Evolutionary conservation across 2,113 vertebrate genomes (phyloP).

Genomic region (Ploceus nigricollis): DNA sequence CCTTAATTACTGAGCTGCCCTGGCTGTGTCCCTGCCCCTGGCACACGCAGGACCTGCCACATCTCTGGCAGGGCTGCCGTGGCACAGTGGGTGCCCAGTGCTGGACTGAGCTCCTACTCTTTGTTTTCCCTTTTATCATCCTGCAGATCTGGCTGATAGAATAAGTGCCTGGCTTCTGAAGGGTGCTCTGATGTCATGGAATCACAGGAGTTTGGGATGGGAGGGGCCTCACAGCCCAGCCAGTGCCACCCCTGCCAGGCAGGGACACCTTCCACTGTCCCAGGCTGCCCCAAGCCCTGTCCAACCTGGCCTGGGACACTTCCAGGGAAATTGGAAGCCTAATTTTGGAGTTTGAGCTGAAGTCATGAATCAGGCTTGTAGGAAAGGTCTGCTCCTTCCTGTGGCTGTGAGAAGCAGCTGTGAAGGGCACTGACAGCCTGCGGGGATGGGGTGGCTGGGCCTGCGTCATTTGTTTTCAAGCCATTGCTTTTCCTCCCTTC

Average conservation of each 20-base stretch:
- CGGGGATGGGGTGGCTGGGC: neutral
- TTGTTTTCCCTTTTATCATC: neutral
- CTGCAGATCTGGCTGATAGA: neutral
- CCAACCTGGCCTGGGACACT: neutral
- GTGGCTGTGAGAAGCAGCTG: neutral
- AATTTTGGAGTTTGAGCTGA: fast-evolving
- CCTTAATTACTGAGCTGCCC: neutral
- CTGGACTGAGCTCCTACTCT: fast-evolving
- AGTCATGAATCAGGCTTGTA: neutral
- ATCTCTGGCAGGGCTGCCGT: neutral
- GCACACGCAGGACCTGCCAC: fast-evolving
- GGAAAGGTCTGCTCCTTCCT: neutral
- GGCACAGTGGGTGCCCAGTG: fast-evolving
- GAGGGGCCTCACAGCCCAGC: fast-evolving
- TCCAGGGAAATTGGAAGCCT: neutral
- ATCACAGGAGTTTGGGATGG: neutral
- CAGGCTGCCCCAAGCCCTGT: neutral
- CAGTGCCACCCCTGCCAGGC: neutral
- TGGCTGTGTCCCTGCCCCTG: neutral
- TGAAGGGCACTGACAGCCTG: neutral
- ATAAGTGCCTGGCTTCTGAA: fast-evolving
- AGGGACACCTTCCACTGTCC: neutral
- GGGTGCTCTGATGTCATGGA: neutral
- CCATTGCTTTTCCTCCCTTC: neutral
- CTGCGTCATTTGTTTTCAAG: fast-evolving